phyloP scores from a whole-genome alignment of 2,113 vertebrate species.

The Sterna hirundo region DNA sequence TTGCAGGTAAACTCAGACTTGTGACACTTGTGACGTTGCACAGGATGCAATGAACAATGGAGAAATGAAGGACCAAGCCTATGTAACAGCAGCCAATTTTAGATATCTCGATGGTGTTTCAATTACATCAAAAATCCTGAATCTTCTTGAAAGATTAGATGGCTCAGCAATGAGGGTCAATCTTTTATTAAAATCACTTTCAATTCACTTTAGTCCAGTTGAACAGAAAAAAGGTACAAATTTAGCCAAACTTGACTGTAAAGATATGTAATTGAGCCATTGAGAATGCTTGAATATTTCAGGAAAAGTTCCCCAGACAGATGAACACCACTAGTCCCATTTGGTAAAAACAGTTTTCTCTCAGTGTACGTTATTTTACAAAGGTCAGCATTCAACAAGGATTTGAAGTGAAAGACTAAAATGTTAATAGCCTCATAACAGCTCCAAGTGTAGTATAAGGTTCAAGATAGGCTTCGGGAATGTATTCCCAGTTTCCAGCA shows the following conservation, averaged over 20 bases:
- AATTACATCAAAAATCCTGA: background rate
- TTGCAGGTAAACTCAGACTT: background rate
- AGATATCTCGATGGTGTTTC: background rate
- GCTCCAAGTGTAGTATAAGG: background rate
- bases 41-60: background rate
- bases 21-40: background rate
- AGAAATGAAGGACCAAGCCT: background rate
- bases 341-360: background rate
- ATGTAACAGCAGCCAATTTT: background rate
- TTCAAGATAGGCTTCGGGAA: background rate
- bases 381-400: background rate
- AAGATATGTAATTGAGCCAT: background rate
- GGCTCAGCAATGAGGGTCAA: background rate
- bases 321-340: background rate
- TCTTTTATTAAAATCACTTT: background rate
- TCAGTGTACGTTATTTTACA: background rate
- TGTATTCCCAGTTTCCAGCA: background rate
- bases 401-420: background rate
- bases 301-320: background rate
- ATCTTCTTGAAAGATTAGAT: background rate
- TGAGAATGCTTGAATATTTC: background rate
- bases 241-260: background rate
- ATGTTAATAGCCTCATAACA: background rate
- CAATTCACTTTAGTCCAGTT: background rate
- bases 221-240: background rate